A percentile compares a stretch with the other conserved stretches of the same genome.
Conservation (phyloP, 1,140 invertebrate genomes). For the Drosophila erecta region DNA sequence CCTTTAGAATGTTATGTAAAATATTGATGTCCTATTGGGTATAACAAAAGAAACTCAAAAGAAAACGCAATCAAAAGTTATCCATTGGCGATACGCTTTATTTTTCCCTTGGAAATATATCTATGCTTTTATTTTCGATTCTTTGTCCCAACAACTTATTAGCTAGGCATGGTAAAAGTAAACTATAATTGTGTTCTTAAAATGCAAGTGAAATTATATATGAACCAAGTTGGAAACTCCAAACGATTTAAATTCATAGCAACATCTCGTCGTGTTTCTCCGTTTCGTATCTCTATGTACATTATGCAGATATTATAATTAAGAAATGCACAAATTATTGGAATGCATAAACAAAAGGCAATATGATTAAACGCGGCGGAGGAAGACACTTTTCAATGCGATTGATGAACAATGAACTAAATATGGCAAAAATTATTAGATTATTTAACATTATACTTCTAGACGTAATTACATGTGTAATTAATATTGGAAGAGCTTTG, state of each 20-base stretch:
- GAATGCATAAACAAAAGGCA: slow-evolving; percentile 77
- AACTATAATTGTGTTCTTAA: slow-evolving; percentile 62
- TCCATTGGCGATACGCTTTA: slow-evolving; percentile 78
- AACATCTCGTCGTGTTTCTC: slow-evolving; percentile 41
- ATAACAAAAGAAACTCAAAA: slow-evolving; percentile 25
- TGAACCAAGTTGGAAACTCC: slow-evolving; percentile 46
- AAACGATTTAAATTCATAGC: slow-evolving; percentile 56
- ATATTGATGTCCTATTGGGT: not conserved
- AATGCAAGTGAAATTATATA: slow-evolving; percentile 65
- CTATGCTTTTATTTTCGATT: slow-evolving; percentile 62
- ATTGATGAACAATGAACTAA: slow-evolving; percentile 45
- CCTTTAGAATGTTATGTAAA: not conserved
- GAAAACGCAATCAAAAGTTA: slow-evolving; percentile 34
- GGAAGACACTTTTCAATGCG: slow-evolving; percentile 66
- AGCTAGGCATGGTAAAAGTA: slow-evolving; percentile 67
- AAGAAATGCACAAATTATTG: slow-evolving; percentile 72
- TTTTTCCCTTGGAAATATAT: slow-evolving; percentile 65
- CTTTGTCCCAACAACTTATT: slow-evolving; percentile 80
- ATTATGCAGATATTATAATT: slow-evolving; percentile 54
- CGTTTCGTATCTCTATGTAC: slow-evolving; percentile 50
- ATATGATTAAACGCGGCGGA: slow-evolving; percentile 48
- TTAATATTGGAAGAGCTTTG: slow-evolving; percentile 81
- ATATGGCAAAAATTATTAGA: slow-evolving; percentile 68
- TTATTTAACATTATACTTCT: slow-evolving; percentile 53
- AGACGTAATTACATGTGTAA: slow-evolving; percentile 21